Evolutionary conservation across 2,888 invertebrate genomes (phyloP).

Genomic region (Mantis religiosa): DNA sequence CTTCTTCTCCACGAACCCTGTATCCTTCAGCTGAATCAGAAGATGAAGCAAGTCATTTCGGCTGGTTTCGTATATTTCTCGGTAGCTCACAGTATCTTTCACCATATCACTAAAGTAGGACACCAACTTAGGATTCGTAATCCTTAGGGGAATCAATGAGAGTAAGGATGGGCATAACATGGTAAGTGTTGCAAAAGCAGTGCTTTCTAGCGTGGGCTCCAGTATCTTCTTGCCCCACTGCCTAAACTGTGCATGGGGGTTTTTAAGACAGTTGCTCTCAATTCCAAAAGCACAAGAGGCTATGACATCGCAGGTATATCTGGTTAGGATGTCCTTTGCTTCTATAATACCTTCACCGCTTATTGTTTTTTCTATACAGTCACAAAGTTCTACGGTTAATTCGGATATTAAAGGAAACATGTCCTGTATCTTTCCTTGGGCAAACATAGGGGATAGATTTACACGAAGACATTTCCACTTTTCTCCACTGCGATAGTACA

Average conservation of each 20-base stretch:
- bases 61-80: slow-evolving; percentile 34
- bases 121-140: background rate
- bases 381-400: slow-evolving; percentile 31
- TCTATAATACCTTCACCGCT: slow-evolving; percentile 27
- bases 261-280: slow-evolving; percentile 39
- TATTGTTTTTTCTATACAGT: slow-evolving; percentile 26
- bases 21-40: slow-evolving; percentile 29
- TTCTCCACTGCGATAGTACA: background rate
- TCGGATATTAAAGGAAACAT: background rate
- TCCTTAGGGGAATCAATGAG: background rate
- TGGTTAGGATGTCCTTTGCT: slow-evolving; percentile 26
- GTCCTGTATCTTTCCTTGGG: background rate
- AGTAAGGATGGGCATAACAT: background rate
- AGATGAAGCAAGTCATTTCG: slow-evolving; percentile 35
- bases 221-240: slow-evolving; percentile 35
- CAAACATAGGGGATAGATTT: background rate
- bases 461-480: background rate
- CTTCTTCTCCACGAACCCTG: slow-evolving; percentile 5
- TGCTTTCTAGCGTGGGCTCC: slow-evolving; percentile 36
- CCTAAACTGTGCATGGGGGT: slow-evolving; percentile 42
- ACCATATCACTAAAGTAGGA: slow-evolving; percentile 45
- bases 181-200: slow-evolving; percentile 38
- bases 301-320: slow-evolving; percentile 38
- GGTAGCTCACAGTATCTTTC: slow-evolving; percentile 36
- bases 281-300: slow-evolving; percentile 47